Evolutionary conservation across 2,888 invertebrate species (phyloP).

Genomic region (Melolontha melolontha): DNA sequence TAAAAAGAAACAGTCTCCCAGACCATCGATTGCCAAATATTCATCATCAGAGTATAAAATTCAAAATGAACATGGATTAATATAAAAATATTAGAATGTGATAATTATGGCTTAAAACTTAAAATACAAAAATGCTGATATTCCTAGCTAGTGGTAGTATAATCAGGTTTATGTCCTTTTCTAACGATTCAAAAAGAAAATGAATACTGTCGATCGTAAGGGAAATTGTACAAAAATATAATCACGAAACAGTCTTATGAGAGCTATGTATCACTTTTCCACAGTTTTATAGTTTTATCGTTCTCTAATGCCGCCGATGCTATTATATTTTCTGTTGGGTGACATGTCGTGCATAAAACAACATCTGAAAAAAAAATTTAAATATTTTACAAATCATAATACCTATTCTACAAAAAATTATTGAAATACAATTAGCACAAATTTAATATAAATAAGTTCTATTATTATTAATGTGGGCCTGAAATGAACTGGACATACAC

Average conservation of each 20-base stretch:
- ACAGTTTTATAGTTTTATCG: conserved; percentile 98
- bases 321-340: conserved; percentile 99
- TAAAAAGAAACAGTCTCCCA: conserved; percentile 17
- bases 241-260: background rate
- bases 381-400: background rate
- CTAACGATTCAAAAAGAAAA: background rate
- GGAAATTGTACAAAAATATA: conserved; percentile 16
- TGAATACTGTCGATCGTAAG: conserved; percentile 15
- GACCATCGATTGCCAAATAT: background rate
- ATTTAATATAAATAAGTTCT: no score
- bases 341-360: conserved; percentile 98
- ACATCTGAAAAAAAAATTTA: conserved; percentile 64
- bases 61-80: conserved; percentile 1
- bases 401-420: conserved; percentile 7
- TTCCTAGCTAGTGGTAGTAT: background rate
- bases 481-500: no score
- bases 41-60: background rate
- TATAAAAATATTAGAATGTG: conserved; percentile 10
- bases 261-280: conserved; percentile 93
- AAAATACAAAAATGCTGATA: conserved; percentile 20
- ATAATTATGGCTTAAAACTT: background rate
- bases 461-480: no score
- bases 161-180: background rate
- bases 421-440: no score
- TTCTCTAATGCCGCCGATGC: conserved; percentile 98